These are phyloP conservation scores for Cheilosia impressa DNA, from an alignment of 2,888 invertebrate species.

Conservation along the genomic window DNA sequence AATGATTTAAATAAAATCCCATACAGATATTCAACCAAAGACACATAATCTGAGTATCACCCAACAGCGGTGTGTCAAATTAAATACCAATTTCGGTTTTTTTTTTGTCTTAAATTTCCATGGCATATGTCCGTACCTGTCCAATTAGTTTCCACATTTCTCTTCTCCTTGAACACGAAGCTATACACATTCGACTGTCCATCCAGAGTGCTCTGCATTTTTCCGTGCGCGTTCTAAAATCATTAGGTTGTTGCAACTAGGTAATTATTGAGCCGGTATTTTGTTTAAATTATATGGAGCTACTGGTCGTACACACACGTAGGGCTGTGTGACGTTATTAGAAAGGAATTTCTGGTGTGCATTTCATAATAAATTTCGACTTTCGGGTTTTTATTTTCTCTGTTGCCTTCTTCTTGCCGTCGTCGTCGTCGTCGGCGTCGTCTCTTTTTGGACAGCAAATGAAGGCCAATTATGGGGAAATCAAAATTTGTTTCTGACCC, in stretches of 20 bases:
- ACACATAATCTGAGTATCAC: not conserved
- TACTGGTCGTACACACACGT: conserved; percentile 70
- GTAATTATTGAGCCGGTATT: conserved; percentile 74
- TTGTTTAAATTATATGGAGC: conserved; percentile 71
- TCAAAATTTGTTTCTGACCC: conserved; percentile 44
- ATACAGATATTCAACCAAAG: not conserved
- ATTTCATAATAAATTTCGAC: conserved; percentile 50
- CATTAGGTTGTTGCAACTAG: conserved; percentile 71
- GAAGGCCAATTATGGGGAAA: conserved; percentile 62
- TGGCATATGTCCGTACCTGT: conserved; percentile 55
- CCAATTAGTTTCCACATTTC: conserved; percentile 63
- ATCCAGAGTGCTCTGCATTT: conserved; percentile 56
- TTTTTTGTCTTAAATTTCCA: conserved; percentile 26
- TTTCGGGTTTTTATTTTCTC: conserved; percentile 10
- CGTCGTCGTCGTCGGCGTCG: not conserved
- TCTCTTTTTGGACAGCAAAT: conserved; percentile 16
- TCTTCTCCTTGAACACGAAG: conserved; percentile 50
- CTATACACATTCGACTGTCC: not conserved
- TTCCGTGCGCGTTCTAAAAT: conserved; percentile 70
- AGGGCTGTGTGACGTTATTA: conserved; percentile 60
- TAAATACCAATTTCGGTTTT: conserved; percentile 37
- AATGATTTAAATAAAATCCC: too few relatives aligned
- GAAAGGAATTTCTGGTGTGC: conserved; percentile 66
- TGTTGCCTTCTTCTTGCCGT: not conserved
- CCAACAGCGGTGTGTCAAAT: conserved; percentile 50